Base-by-base conservation (phyloP, 2,113 vertebrate genomes). In the Conger conger region DNA sequence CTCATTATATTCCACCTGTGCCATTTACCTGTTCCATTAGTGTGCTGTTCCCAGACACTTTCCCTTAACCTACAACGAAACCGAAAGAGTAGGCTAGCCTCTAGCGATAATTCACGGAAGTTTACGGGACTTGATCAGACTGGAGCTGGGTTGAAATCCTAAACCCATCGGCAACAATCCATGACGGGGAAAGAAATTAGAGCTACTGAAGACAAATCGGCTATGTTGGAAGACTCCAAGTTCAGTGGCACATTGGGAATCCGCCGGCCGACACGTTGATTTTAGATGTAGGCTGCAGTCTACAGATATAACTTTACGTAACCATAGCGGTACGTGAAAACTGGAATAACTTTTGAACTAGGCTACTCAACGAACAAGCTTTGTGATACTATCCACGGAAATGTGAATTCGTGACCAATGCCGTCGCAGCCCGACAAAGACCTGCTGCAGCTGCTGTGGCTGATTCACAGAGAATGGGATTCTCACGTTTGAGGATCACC, bases 71-170 rank as follows among this genome's bases (percentile, higher is more conserved):
- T 23, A 17, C n/a, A 50, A 27, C 84, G 86, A 92, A 94, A 94
- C 91, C 82, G 92, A 93, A 93, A 94, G 85, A 33, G 76, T 82
- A 50, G 1, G 4, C 4, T 82, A 50, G 1, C 40, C 4, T 42
- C 4, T 0, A 83, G 83, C 92, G 91, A 94, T 93, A 91, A 87
- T 93, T 93, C 88, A 84, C 89, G 89, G 86, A 88, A 36, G 82
- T 91, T 91, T 89, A 84, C 83, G 81, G 4, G 87, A 92, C 92
- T 92, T 92, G 91, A 94, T 90, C 82, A 57, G 88, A 90, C 93
- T 90, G 60, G 91, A 90, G 83, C 91, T 90, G 83, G 82, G 82
- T 54, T 92, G 93, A 92, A 94, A 95, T 84, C 79, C 83, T 82
- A 93, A 91, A 23, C 92, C 86, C 85, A 60, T 83, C 83, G 86